Base-by-base conservation (phyloP, 2,797 vertebrate genomes). In the Triplophysa bombifrons region DNA sequence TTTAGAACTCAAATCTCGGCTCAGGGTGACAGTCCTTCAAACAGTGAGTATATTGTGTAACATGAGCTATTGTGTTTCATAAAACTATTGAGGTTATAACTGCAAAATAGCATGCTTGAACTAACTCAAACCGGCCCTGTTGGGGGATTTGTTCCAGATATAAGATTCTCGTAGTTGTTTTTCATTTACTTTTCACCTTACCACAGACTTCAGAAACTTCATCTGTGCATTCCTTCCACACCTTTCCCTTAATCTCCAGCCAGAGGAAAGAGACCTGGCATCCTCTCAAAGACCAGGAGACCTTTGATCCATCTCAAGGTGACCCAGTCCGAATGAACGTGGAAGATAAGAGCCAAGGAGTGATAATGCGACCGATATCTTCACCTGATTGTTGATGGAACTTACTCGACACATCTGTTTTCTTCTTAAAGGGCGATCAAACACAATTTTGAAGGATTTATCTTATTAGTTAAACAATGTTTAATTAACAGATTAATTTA, bases 241-340 rank as follows among this genome's bases (percentile, higher is more conserved):
- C 22, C 25, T 69, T 58, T n/a, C 7, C 80, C 81, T 81, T 84
- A 80, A 84, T 84, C 86, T 87, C 27, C 61, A 8, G 58, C 67
- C 56, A 71, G 58, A 55, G 76, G 85, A 89, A 81, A 79, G 86
- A 87, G 80, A 84, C 34, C 80, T 82, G 80, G 86, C 88, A 89
- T 89, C 90, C 87, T 84, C 88, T 91, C 89, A 91, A 91, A 92
- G 87, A 86, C 81, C 22, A 68, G 30, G 58, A 71, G 78, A 25
- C 83, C 87, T 90, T 92, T 92, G 89, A 92, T 92, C 88, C 65
- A 67, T 78, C 76, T 84, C 86, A 78, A 90, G 85, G 88, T 88
- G 83, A 84, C 73, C 67, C 80, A 17, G 19, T 63, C 34, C 50
- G 30, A 72, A 20, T 25, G 9, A 44, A 25, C 44, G 76, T 82